Base-by-base conservation (phyloP, 2,888 invertebrate genomes). In the Calameuta idolon region DNA sequence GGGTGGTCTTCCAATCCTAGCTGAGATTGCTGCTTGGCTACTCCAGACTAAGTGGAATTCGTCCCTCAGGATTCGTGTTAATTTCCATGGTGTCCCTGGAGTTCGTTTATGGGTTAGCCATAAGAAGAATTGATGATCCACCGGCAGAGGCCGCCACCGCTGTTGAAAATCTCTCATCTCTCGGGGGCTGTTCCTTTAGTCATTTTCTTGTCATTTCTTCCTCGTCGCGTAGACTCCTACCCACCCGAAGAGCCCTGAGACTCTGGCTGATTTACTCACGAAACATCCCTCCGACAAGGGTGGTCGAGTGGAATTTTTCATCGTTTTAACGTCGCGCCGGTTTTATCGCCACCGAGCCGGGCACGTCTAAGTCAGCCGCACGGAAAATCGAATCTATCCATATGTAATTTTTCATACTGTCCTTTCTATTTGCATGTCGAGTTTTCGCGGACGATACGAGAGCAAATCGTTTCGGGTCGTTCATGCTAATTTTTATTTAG, bases 61-160 rank as follows among this genome's bases (percentile, higher is more conserved):
- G 9, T 55, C 55, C 55, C 55, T 23, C 23, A 55, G 55, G 55
- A 55, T 55, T 23, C 23, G 23, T 2, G 55, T 55, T 55, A 55
- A 23, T 55, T 9, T 55, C 55, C 55, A 23, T 55, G 9, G 4
- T 55, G 23, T 55, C 55, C 55, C 55, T 55, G 23, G 55, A 23
- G 55, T 23, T 23, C 9, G 55, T 9, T 23, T 55, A 55, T 55
- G 23, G 23, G 55, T 9, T 55, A 23, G 55, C 55, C 2, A 55
- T 55, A 76, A 80, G 81, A 82, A 81, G 81, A 80, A 83, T 85
- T 80, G 83, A 83, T 83, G 83, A 83, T 84, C 81, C 81, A 73
- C 83, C 84, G 85, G 85, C 79, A 76, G 83, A 76, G 80, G 73
- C 76, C 80, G 79, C 9, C 55, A 55, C 9, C 55, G 15, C 9